Base-by-base conservation (phyloP, 2,797 vertebrate species). In the Myiothlypis coronata region DNA sequence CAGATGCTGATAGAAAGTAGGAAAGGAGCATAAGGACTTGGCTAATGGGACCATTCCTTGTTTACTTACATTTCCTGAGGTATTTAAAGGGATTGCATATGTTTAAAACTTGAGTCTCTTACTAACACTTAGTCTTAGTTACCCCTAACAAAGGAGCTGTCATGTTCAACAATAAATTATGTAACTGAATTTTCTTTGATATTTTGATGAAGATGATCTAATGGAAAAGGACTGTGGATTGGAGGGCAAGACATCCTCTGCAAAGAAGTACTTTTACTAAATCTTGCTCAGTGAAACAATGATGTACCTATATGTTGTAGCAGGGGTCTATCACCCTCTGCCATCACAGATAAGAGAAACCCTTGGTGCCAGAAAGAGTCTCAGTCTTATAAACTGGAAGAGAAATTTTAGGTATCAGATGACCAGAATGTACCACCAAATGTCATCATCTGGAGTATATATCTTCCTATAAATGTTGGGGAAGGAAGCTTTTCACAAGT, bases 381-480 rank as follows among this genome's bases (percentile, higher is more conserved):
- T 63, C 20, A 22, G 21, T 56, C 24, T 83, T 83, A 49, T 27
- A 83, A 78, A 61, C 3, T 14, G 8, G 16, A 71, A 78, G 6
- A 41, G 28, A n/a, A 67, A 46, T 74, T 63, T 63, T 49, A 74
- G 12, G 16, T 63, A 41, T 67, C 46, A 64, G 26, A 44, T 47
- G 18, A 3, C 6, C 15, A 69, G 30, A 23, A 23, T 18, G 14
- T 23, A n/a, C 22, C 24, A 21, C n/a, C 17, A 76, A 69, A 85
- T 43, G 12, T 11, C 44, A 68, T 68, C 0, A 0, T 39, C 18
- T 1, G 0, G 71, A 67, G 22, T 5, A 8, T 49, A 2, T 14
- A 43, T 65, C 14, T 76, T 82, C 34, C 39, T 52, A 4, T 8
- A 75, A 49, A 30, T 28, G 5, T 69, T n/a, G 12, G 12, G 7